phyloP scores from a whole-genome alignment of 2,113 vertebrate genomes.

The Neodon shergylaensis region DNA sequence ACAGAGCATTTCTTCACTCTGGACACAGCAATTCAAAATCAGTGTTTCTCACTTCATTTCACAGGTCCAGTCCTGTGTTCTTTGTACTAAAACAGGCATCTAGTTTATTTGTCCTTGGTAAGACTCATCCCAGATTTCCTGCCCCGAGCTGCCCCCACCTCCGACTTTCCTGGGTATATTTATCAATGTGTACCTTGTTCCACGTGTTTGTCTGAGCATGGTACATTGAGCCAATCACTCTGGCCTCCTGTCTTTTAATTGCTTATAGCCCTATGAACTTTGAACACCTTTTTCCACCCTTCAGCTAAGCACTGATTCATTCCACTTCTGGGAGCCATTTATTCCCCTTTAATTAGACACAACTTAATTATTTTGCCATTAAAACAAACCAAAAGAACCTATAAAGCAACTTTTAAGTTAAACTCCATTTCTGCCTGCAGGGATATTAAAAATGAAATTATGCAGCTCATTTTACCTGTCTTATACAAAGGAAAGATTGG shows the following conservation, averaged over 20 bases:
- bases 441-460: conserved; percentile 66
- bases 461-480: conserved; percentile 60
- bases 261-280: conserved; percentile 22
- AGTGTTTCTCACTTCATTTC: neutral
- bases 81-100: neutral
- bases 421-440: conserved; percentile 63
- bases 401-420: conserved; percentile 69
- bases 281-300: conserved; percentile 40
- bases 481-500: conserved; percentile 47
- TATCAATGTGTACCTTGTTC: neutral
- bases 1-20: neutral
- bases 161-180: neutral
- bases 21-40: neutral
- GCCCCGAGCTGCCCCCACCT: neutral
- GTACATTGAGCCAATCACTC: neutral
- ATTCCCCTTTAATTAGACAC: conserved; percentile 70
- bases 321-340: conserved; percentile 60
- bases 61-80: neutral
- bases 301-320: conserved; percentile 57
- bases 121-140: neutral
- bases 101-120: neutral
- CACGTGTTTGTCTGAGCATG: neutral
- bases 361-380: conserved; percentile 71
- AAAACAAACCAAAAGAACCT: conserved; percentile 70
- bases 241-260: neutral